Percentiles rank a stretch among this genome's conserved stretches.
Evolutionary conservation across 2,113 vertebrate genomes (phyloP).

Genomic region (Sitta europaea): DNA sequence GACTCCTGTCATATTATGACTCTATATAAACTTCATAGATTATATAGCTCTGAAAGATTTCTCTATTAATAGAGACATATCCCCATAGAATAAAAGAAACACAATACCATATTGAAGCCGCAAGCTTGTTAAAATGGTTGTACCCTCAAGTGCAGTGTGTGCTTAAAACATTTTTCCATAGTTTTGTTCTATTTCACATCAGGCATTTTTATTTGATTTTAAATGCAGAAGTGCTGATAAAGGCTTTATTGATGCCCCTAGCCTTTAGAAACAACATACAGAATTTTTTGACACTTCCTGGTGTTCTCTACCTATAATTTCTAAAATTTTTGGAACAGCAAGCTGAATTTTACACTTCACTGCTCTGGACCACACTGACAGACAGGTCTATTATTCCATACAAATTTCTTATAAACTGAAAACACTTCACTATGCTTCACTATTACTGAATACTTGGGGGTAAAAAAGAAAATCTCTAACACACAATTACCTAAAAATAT

Average conservation of each 20-base stretch:
- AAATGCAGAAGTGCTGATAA: constrained; percentile 2
- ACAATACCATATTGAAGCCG: constrained; percentile 33
- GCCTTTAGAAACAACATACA: not conserved
- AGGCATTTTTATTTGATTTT: not conserved
- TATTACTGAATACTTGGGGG: constrained; percentile 51
- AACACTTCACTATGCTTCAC: constrained; percentile 44
- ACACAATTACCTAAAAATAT: constrained; percentile 68
- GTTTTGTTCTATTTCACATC: not conserved
- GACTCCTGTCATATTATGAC: constrained; percentile 32
- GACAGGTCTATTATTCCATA: not conserved
- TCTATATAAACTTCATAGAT: constrained; percentile 11
- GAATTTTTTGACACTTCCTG: not conserved
- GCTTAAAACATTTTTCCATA: not conserved
- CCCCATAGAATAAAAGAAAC: constrained; percentile 10
- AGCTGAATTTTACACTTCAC: not conserved
- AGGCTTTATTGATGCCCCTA: not conserved
- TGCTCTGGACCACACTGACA: constrained; percentile 3
- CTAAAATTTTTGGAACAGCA: not conserved
- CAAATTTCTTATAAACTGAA: not conserved
- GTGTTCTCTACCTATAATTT: not conserved
- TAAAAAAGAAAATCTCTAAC: constrained; percentile 58
- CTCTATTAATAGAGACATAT: constrained; percentile 12
- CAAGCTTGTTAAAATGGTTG: constrained; percentile 42
- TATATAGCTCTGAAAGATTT: constrained; percentile 14
- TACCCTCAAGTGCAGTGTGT: constrained; percentile 48